Conservation (phyloP, 2,888 invertebrate genomes). For the Heterodera filipjevi region DNA sequence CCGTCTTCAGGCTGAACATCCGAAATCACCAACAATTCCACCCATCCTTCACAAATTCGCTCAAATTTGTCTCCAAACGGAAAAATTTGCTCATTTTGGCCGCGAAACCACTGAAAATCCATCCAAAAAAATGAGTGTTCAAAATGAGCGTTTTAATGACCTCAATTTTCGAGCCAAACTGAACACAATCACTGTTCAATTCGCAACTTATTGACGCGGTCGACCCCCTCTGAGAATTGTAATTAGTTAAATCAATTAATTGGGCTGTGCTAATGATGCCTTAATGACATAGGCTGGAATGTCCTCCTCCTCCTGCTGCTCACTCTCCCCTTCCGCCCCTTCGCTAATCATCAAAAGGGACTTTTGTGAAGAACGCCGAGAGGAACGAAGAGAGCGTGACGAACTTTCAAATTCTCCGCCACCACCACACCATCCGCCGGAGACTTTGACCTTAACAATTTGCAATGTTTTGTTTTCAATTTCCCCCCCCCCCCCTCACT, state of each 20-base stretch:
- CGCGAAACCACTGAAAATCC: conserved; percentile 22
- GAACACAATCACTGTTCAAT: conserved; percentile 49
- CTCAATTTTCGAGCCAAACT: conserved; percentile 8
- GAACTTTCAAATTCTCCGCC: neutral
- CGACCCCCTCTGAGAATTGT: conserved; percentile 48
- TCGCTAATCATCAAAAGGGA: conserved; percentile 9
- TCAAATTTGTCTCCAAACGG: conserved; percentile 52
- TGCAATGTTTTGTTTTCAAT: neutral
- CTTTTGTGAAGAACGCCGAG: conserved; percentile 20
- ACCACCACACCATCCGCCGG: no score
- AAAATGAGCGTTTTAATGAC: conserved; percentile 29
- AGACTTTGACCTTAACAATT: conserved; percentile 8
- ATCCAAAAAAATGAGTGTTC: conserved; percentile 15
- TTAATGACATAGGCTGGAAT: conserved; percentile 61
- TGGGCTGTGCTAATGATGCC: neutral
- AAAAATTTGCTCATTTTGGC: conserved; percentile 42
- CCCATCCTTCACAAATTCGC: conserved; percentile 56
- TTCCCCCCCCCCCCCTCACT: neutral
- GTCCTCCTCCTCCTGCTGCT: conserved; percentile 52
- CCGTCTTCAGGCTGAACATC: conserved; percentile 54
- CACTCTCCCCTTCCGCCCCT: conserved; percentile 34
- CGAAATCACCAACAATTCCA: conserved; percentile 61
- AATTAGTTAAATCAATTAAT: neutral
- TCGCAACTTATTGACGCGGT: conserved; percentile 65
- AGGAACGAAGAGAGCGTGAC: conserved; percentile 15